Percentiles rank a stretch among this genome's conserved stretches.
phyloP scores from a whole-genome alignment of 2,113 vertebrate genomes.

The Phalacrocorax pelagicus region DNA sequence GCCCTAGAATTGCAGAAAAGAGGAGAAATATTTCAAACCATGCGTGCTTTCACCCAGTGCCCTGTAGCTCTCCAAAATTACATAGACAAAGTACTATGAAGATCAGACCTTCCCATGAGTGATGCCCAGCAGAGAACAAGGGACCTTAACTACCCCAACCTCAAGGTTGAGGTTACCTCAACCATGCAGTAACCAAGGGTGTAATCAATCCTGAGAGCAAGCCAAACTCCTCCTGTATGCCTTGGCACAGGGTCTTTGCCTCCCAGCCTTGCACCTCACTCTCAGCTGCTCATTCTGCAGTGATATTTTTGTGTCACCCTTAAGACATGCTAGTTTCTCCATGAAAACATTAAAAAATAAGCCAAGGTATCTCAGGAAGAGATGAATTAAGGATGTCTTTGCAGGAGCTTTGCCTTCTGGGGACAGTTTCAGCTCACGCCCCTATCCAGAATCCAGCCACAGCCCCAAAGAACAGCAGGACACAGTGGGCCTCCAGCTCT shows the following conservation, averaged over 20 bases:
- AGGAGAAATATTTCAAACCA: neutral
- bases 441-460: neutral
- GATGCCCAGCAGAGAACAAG: neutral
- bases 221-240: neutral
- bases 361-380: neutral
- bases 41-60: neutral
- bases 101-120: neutral
- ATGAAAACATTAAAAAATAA: neutral
- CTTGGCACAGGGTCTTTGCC: neutral
- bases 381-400: neutral
- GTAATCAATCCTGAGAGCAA: neutral
- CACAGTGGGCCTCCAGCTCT: neutral
- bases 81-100: neutral
- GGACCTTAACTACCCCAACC: no score
- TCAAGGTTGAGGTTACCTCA: neutral
- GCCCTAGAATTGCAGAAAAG: neutral
- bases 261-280: accelerated
- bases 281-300: neutral
- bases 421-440: neutral
- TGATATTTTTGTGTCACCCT: neutral
- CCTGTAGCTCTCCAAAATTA: neutral
- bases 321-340: neutral
- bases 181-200: neutral
- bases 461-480: neutral
- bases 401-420: neutral